Evolutionary conservation across 2,113 vertebrate genomes (phyloP).

Genomic region (Heptranchias perlo): DNA sequence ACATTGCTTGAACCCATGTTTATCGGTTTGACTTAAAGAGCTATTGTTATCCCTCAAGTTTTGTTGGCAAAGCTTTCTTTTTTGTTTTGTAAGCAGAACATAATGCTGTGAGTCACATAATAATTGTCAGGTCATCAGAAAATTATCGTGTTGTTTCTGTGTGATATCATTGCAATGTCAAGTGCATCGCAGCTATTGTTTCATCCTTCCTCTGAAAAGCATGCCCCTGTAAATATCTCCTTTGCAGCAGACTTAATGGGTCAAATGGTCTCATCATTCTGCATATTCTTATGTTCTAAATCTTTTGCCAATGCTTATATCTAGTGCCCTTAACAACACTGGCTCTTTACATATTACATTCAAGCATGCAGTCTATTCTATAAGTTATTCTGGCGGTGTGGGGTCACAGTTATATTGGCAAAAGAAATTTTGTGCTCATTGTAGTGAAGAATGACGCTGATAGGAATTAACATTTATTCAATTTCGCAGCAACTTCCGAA

Average conservation of each 20-base stretch:
- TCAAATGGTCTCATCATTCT: background rate
- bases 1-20: background rate
- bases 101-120: background rate
- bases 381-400: background rate
- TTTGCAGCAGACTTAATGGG: background rate
- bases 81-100: background rate
- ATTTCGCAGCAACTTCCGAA: background rate
- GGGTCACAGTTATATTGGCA: background rate
- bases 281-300: background rate
- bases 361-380: background rate
- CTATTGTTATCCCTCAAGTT: background rate
- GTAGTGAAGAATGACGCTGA: background rate
- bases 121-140: background rate
- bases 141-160: background rate
- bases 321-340: background rate
- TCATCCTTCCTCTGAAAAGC: background rate
- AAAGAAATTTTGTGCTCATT: background rate
- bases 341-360: background rate
- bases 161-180: background rate
- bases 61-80: background rate
- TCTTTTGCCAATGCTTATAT: background rate
- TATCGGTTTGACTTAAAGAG: background rate
- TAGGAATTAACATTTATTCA: background rate
- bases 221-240: background rate
- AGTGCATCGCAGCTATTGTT: background rate